Evolutionary conservation across 1,140 invertebrate genomes (phyloP).

Genomic region (Colletes gigas): DNA sequence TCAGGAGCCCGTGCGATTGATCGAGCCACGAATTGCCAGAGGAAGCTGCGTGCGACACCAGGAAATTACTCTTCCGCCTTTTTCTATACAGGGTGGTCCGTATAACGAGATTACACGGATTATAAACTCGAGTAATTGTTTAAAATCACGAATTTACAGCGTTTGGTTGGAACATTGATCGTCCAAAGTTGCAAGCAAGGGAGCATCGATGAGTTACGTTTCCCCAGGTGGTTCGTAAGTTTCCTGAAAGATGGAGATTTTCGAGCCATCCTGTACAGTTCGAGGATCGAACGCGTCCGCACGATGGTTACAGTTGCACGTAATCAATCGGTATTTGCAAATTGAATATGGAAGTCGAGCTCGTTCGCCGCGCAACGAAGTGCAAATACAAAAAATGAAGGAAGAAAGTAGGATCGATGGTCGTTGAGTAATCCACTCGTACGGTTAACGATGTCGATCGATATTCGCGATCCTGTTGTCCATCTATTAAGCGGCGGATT

Average conservation of each 20-base stretch:
- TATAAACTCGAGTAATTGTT: no score
- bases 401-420: not conserved
- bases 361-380: not conserved
- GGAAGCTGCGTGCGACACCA: not conserved
- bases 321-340: not conserved
- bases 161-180: no score
- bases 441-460: constrained; percentile 10
- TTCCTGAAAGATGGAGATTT: no score
- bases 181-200: no score
- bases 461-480: not conserved
- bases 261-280: no score
- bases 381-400: not conserved
- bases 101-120: no score
- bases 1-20: not conserved
- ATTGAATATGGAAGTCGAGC: not conserved
- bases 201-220: no score
- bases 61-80: constrained; percentile 3
- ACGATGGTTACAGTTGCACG: not conserved
- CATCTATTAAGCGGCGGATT: constrained; percentile 5
- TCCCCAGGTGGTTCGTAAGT: no score
- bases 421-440: not conserved
- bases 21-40: not conserved
- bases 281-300: not conserved
- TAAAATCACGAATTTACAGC: no score
- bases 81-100: not conserved